phyloP scores from a whole-genome alignment of 2,113 vertebrate genomes.

The Fulica atra region DNA sequence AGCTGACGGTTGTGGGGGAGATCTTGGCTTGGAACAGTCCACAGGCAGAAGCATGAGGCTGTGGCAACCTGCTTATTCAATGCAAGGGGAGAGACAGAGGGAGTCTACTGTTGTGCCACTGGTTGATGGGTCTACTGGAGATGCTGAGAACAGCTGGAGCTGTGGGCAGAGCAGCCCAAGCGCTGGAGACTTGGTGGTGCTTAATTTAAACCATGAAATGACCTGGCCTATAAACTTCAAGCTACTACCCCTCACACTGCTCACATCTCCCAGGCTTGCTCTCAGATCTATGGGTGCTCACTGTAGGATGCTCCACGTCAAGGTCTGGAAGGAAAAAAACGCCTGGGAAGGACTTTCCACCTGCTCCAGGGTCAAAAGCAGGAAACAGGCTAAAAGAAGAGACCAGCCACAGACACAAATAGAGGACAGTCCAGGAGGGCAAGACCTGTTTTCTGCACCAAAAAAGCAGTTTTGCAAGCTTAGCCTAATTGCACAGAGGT shows the following conservation, averaged over 20 bases:
- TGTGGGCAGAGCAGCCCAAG: not conserved
- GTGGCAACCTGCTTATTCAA: not conserved
- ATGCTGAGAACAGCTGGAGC: not conserved
- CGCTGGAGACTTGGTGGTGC: not conserved
- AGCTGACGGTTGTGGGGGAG: not conserved
- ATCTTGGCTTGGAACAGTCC: not conserved
- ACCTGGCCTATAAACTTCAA: not conserved
- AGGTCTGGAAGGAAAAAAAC: not conserved
- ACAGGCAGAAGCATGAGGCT: not conserved
- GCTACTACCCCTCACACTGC: fast-evolving
- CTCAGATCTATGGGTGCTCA: not conserved
- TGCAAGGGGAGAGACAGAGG: not conserved
- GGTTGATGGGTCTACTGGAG: fast-evolving
- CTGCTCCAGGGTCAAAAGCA: not conserved
- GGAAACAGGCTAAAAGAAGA: not conserved
- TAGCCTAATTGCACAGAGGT: constrained; percentile 6
- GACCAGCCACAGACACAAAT: not conserved
- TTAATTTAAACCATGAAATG: fast-evolving
- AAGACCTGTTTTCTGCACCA: not conserved
- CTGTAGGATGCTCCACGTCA: fast-evolving
- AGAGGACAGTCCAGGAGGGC: not conserved
- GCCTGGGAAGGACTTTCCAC: not conserved
- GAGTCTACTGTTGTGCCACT: fast-evolving
- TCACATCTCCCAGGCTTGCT: not conserved
- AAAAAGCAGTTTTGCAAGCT: constrained; percentile 27